A percentile compares a stretch with the other conserved stretches of the same genome.
These are phyloP conservation scores for Danio kyathit DNA, from an alignment of 2,797 vertebrate genomes.

Conservation along the genomic window DNA sequence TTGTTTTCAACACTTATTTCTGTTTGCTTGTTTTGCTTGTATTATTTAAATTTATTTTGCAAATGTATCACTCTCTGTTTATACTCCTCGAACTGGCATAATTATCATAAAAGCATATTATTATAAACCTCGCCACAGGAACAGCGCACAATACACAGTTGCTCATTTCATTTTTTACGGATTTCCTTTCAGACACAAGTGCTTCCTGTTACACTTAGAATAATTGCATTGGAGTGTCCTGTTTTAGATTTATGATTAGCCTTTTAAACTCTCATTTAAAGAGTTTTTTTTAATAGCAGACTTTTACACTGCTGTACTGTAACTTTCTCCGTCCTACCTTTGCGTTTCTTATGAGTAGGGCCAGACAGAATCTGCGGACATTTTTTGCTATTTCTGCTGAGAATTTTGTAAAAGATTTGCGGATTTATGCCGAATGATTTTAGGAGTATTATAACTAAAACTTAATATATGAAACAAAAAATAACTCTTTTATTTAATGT, in stretches of 20 bases:
- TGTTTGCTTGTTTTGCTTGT: background rate
- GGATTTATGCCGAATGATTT: too few species aligned
- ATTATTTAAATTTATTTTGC: background rate
- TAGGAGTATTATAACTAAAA: too few species aligned
- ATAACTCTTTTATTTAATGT: too few species aligned
- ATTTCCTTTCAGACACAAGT: conserved; percentile 21
- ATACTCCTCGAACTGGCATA: background rate
- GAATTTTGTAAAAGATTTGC: too few species aligned
- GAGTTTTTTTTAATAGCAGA: conserved; percentile 2
- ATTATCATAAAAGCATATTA: conserved; percentile 16
- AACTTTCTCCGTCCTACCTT: conserved; percentile 8
- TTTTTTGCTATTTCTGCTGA: too few species aligned
- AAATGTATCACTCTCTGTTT: conserved; percentile 22
- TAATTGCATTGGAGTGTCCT: conserved; percentile 14
- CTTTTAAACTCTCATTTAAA: conserved; percentile 28
- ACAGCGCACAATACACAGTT: conserved; percentile 15
- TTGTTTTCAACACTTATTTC: background rate
- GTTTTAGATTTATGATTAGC: conserved; percentile 24
- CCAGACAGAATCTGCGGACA: too few species aligned
- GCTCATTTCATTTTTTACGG: background rate
- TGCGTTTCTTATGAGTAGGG: background rate
- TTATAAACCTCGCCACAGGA: conserved; percentile 9
- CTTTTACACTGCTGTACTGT: conserved; percentile 8
- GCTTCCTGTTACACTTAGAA: conserved; percentile 26
- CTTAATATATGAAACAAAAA: too few species aligned